Conservation (phyloP, 2,888 invertebrate genomes). For the Sclerodermus sp. region DNA sequence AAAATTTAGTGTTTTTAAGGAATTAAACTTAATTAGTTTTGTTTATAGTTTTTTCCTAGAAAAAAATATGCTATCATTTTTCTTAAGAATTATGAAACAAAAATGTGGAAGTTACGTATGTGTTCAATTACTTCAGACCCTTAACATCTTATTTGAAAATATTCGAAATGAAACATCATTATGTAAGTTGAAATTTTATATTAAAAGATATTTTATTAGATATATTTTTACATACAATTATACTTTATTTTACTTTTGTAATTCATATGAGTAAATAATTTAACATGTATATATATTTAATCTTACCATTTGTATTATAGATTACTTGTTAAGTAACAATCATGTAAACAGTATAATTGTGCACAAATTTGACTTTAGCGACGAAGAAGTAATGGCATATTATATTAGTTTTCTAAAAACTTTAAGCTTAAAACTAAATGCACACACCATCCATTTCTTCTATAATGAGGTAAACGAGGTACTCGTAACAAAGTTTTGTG, state of each 20-base stretch:
- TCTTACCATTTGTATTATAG: constrained; percentile 71
- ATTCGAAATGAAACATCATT: constrained; percentile 98
- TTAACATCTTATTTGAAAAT: constrained; percentile 99
- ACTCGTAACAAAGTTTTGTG: constrained; percentile 32
- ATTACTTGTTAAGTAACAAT: constrained; percentile 98
- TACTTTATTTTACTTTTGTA: too few species aligned
- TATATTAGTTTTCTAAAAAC: constrained; percentile 99
- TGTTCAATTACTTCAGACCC: constrained; percentile 94
- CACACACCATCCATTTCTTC: constrained; percentile 99
- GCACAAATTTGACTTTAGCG: constrained; percentile 98
- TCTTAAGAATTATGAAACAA: constrained; percentile 95
- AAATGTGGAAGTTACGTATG: constrained; percentile 97
- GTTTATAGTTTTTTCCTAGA: constrained; percentile 93
- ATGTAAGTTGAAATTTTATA: constrained; percentile 80
- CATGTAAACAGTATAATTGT: constrained; percentile 99
- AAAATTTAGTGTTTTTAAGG: constrained; percentile 1
- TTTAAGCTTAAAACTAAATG: constrained; percentile 93
- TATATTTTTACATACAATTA: not conserved
- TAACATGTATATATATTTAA: too few species aligned
- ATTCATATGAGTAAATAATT: too few species aligned
- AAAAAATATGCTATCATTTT: constrained; percentile 98
- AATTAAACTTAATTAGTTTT: not conserved
- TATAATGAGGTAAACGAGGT: constrained; percentile 86
- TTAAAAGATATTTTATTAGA: not conserved
- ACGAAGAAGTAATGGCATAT: constrained; percentile 99